Evolutionary conservation across 2,113 vertebrate genomes (phyloP).

Genomic region (Gallinago media): DNA sequence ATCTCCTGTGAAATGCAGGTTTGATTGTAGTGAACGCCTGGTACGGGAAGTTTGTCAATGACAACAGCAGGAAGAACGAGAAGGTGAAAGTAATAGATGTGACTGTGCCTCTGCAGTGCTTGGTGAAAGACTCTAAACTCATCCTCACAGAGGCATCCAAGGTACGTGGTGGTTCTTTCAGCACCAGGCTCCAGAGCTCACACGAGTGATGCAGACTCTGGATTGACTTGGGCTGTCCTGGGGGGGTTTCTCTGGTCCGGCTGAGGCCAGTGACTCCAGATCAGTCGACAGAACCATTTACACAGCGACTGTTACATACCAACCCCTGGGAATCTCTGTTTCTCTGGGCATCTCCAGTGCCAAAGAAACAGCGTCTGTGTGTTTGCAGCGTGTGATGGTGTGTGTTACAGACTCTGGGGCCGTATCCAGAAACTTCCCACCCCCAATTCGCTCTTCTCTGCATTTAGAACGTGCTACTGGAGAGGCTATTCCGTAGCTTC

Average conservation of each 20-base stretch:
- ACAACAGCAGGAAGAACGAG: slow-evolving; percentile 92
- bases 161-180: slow-evolving; percentile 65
- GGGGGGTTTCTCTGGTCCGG: neutral
- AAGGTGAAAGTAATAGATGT: slow-evolving; percentile 96
- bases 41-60: slow-evolving; percentile 98
- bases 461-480: neutral
- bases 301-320: accelerated
- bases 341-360: neutral
- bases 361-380: neutral
- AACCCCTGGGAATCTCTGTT: neutral
- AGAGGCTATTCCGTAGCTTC: neutral
- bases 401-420: neutral
- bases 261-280: neutral
- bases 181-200: neutral
- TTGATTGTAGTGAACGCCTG: slow-evolving; percentile 96
- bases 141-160: slow-evolving; percentile 97
- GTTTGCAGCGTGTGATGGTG: neutral
- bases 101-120: slow-evolving; percentile 95
- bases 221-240: accelerated
- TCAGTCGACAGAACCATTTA: neutral
- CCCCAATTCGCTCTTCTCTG: neutral
- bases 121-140: slow-evolving; percentile 98
- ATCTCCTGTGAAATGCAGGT: slow-evolving; percentile 73
- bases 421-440: neutral
- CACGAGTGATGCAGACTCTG: neutral